Evolutionary conservation across 2,888 invertebrate species (phyloP).

Genomic region (Leucophenga maculata): DNA sequence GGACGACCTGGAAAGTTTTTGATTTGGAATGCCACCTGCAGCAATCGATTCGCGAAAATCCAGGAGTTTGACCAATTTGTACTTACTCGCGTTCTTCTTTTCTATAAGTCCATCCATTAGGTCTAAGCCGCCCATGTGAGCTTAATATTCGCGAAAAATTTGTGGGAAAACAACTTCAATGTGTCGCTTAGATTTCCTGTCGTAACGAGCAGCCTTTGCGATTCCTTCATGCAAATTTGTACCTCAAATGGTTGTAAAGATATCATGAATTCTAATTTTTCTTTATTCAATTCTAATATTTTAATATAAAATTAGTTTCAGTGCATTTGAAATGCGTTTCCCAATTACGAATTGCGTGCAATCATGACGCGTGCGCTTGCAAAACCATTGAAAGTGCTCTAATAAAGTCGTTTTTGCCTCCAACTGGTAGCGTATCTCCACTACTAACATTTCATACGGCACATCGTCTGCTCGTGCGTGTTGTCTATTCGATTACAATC

Average conservation of each 20-base stretch:
- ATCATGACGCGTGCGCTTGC: background rate
- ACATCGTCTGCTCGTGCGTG: slow-evolving; percentile 57
- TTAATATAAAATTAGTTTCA: background rate
- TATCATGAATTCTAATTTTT: too few relatives aligned
- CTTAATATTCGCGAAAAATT: slow-evolving; percentile 15
- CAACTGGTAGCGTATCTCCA: background rate
- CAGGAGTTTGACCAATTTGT: too few relatives aligned
- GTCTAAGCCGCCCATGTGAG: slow-evolving; percentile 28
- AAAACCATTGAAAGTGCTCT: slow-evolving; percentile 5
- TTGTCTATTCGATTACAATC: slow-evolving; percentile 61
- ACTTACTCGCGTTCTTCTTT: too few relatives aligned
- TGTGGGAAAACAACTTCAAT: slow-evolving; percentile 14
- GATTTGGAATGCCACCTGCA: background rate
- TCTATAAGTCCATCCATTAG: slow-evolving; percentile 15
- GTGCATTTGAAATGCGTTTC: slow-evolving; percentile 38
- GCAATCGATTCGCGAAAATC: too few relatives aligned
- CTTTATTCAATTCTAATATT: too few relatives aligned
- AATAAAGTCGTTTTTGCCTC: slow-evolving; percentile 47
- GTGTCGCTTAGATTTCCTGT: background rate
- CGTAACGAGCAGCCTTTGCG: background rate
- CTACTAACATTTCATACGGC: slow-evolving; percentile 16
- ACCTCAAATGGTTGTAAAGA: too few relatives aligned
- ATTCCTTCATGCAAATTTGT: background rate
- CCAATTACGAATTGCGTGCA: slow-evolving; percentile 27
- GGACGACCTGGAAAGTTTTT: slow-evolving; percentile 20